These are phyloP conservation scores for Pomacea canaliculata DNA, from an alignment of 2,888 invertebrate species.

Conservation along the genomic window DNA sequence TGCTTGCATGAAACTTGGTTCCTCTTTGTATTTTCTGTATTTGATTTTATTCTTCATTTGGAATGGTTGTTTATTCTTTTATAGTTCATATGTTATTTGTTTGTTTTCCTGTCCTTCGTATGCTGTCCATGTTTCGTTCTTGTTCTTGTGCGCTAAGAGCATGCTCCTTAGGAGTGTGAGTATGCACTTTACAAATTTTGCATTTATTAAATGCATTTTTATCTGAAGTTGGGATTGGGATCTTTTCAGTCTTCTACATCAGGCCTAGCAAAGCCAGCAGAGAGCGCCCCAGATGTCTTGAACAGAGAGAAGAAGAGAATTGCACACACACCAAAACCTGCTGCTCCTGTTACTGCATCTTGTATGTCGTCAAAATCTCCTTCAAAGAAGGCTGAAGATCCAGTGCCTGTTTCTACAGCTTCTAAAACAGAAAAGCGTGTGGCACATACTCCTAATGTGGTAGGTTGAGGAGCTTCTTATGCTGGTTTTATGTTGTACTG, in stretches of 20 bases:
- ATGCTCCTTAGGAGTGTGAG: no score
- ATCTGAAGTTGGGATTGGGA: no score
- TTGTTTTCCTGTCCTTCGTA: no score
- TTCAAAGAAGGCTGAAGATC: conserved; percentile 18
- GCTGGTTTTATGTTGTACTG: no score
- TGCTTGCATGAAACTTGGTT: not conserved
- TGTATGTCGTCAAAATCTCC: not conserved
- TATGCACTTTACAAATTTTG: no score
- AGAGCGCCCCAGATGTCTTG: not conserved
- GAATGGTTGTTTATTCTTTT: no score
- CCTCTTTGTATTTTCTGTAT: not conserved
- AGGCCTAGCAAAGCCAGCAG: not conserved
- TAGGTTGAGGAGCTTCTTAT: conserved; percentile 23
- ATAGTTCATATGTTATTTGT: no score
- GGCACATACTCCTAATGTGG: conserved; percentile 65
- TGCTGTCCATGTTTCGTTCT: no score
- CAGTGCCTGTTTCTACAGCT: conserved; percentile 47
- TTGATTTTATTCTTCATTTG: no score
- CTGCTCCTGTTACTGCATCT: not conserved
- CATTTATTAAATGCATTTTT: no score
- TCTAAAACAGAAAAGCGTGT: conserved; percentile 57
- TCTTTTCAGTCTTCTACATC: conserved; percentile 21
- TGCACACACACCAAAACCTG: conserved; percentile 21
- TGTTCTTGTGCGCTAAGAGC: no score
- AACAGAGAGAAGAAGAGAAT: conserved; percentile 12